Base-by-base conservation (phyloP, 2,797 vertebrate genomes). In the Mycteria americana region DNA sequence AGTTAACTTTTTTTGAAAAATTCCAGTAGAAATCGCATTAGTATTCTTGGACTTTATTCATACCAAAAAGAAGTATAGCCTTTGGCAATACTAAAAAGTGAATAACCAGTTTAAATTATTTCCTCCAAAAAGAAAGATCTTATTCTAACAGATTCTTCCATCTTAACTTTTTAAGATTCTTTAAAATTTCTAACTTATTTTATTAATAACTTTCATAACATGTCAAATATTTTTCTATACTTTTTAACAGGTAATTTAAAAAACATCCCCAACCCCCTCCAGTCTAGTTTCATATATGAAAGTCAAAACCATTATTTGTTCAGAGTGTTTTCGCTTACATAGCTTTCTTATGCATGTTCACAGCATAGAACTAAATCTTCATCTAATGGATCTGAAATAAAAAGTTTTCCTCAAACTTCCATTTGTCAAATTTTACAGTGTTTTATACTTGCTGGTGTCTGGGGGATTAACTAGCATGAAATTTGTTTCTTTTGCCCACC, bases 241-340 rank as follows among this genome's bases (percentile, higher is more conserved):
- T 51, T 77, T 72, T 51, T 27, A 74, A 46, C 30, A 67, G 27
- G 3, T 11, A 25, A 9, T 56, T 76, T 50, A 4, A 6, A 56
- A 64, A 22, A 4, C 7, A 19, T 35, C 5, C 8, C 2, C n/a
- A n/a, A n/a, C n/a, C 1, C 5, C 67, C 5, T 31, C 21, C 18
- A 11, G 3, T 74, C 21, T 81, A 28, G 27, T 56, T 72, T 48
- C 13, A 59, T 48, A 37, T 28, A 28, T 31, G 19, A 56, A 68
- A 64, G 8, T 73, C 16, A 82, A 82, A 78, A 18, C 7, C 6
- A 51, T 56, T 31, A 17, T 75, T 91, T 91, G 4, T 72, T 81
- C 33, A 23, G 14, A 14, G 1, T 37, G 9, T 10, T 79, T 86
- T 85, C 4, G 0, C 24, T 63, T 43, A 53, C 30, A 25, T 31